Evolutionary conservation across 2,888 invertebrate species (phyloP).

Genomic region (Leptarthrus brevirostris): DNA sequence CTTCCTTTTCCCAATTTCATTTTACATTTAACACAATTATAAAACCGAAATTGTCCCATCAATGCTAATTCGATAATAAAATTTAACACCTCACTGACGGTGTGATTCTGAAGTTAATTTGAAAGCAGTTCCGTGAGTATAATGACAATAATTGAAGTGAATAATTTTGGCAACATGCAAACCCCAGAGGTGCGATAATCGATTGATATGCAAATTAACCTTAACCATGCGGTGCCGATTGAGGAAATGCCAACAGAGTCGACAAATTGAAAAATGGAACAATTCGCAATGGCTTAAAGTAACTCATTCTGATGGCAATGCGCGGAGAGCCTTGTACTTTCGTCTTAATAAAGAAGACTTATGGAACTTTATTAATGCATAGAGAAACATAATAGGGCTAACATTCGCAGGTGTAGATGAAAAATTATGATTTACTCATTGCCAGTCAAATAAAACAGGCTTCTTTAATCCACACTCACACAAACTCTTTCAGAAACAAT

Average conservation of each 20-base stretch:
- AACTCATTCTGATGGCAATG: not conserved
- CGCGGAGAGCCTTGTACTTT: too few relatives aligned
- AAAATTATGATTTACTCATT: too few relatives aligned
- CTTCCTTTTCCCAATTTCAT: too few relatives aligned
- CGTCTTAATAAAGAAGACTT: too few relatives aligned
- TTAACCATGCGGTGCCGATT: slow-evolving; percentile 47
- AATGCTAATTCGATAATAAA: slow-evolving; percentile 51
- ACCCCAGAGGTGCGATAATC: slow-evolving; percentile 50
- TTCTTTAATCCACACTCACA: too few relatives aligned
- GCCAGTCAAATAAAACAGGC: too few relatives aligned
- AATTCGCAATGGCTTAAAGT: slow-evolving; percentile 3
- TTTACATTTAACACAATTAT: too few relatives aligned
- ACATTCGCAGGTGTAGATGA: too few relatives aligned
- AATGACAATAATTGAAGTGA: slow-evolving; percentile 53
- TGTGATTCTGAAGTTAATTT: slow-evolving; percentile 39
- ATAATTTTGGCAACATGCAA: slow-evolving; percentile 54
- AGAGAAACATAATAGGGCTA: too few relatives aligned
- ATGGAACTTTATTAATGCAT: too few relatives aligned
- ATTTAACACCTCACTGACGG: slow-evolving; percentile 50
- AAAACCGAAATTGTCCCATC: slow-evolving; percentile 11
- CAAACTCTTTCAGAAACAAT: too few relatives aligned
- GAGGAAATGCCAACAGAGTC: slow-evolving; percentile 28
- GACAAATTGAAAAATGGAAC: slow-evolving; percentile 28
- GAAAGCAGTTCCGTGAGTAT: slow-evolving; percentile 48
- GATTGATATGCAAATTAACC: slow-evolving; percentile 53